Conservation (phyloP, 2,797 vertebrate genomes). For the Rhabdophis nuchalis region DNA sequence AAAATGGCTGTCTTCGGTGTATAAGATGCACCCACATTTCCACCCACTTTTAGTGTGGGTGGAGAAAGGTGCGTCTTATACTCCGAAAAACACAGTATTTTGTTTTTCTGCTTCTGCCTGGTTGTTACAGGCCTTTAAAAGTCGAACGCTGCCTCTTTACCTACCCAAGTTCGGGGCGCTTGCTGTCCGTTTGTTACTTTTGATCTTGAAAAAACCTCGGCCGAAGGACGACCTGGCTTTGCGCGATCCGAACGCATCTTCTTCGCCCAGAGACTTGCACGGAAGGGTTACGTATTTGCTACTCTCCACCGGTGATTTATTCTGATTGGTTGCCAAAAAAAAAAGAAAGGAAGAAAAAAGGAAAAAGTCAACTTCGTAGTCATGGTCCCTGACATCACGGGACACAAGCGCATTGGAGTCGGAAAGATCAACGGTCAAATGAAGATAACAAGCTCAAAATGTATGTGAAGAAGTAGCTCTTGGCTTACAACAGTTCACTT, state of each 20-base stretch:
- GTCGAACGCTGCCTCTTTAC: neutral
- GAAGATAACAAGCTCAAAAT: neutral
- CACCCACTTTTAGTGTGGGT: too few species aligned
- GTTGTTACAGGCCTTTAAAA: neutral
- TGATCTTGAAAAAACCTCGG: conserved; percentile 95
- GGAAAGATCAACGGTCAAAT: neutral
- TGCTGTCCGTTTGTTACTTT: conserved; percentile 85
- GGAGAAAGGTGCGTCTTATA: too few species aligned
- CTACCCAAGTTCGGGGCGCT: conserved; percentile 93
- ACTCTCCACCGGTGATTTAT: conserved; percentile 65
- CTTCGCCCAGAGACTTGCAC: conserved; percentile 74
- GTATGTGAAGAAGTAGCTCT: fast-evolving
- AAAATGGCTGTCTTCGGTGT: too few species aligned
- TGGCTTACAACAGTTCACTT: too few species aligned
- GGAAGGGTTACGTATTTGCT: conserved; percentile 75
- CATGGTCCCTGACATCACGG: neutral
- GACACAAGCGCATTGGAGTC: neutral
- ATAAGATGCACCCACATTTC: too few species aligned
- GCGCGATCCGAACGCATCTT: conserved; percentile 85
- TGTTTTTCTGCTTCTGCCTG: neutral
- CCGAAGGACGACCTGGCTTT: conserved; percentile 94
- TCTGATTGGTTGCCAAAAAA: conserved; percentile 67
- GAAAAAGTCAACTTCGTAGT: neutral
- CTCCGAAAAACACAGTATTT: too few species aligned
- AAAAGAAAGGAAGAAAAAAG: neutral